Evolutionary conservation across 30 jellyfish, hydroid and myxozoan genomes (phyloP).

Genomic region (Chironex yamaguchii): DNA sequence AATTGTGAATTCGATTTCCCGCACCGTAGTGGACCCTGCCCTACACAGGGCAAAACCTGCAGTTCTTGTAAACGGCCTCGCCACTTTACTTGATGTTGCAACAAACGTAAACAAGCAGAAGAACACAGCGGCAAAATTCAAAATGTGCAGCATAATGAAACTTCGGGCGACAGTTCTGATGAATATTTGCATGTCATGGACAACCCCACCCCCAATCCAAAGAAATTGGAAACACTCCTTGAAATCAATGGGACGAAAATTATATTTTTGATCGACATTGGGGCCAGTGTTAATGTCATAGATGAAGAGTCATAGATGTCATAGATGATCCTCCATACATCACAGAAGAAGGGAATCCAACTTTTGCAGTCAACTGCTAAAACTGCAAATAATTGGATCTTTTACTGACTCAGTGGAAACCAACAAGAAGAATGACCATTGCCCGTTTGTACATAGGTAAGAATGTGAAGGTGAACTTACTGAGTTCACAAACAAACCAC

Average conservation of each 20-base stretch:
- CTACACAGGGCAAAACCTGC: conserved; percentile 53
- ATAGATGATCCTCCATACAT: not conserved
- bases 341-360: conserved; percentile 25
- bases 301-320: conserved; percentile 10
- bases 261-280: conserved; percentile 27
- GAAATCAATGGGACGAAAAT: conserved; percentile 17
- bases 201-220: conserved; percentile 12
- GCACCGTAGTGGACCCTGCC: conserved; percentile 51
- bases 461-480: not conserved
- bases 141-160: conserved; percentile 19
- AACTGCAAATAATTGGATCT: not conserved
- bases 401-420: conserved; percentile 11
- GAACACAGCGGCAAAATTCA: not conserved
- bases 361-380: not conserved
- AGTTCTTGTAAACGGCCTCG: conserved; percentile 27
- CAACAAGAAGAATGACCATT: not conserved
- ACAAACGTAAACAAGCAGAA: not conserved
- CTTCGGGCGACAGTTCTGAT: conserved; percentile 51
- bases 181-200: conserved; percentile 23
- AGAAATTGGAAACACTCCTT: conserved; percentile 29
- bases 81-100: conserved; percentile 60
- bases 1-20: conserved; percentile 66
- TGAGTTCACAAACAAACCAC: not conserved
- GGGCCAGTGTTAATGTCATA: conserved; percentile 13
- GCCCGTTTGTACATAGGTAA: not conserved